Percentiles rank a stretch among this genome's conserved stretches.
phyloP scores from a whole-genome alignment of 2,888 invertebrate species.

The Epinotia nisella region DNA sequence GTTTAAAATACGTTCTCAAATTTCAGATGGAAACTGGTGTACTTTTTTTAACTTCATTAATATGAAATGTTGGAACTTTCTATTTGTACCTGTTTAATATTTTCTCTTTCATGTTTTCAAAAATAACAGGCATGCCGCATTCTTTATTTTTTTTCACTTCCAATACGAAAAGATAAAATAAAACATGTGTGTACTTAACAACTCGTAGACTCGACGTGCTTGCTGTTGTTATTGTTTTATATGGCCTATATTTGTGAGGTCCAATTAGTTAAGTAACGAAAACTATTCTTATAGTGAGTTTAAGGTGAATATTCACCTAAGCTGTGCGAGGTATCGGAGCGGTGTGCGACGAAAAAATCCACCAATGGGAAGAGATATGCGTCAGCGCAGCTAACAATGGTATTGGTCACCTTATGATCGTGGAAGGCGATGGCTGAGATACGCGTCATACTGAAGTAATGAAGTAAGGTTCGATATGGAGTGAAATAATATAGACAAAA shows the following conservation, averaged over 20 bases:
- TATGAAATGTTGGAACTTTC: constrained; percentile 39
- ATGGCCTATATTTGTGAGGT: not conserved
- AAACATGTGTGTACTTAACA: constrained; percentile 9
- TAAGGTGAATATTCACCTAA: no score
- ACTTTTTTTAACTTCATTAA: constrained; percentile 47
- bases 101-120: constrained; percentile 44
- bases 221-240: not conserved
- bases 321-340: no score
- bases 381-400: no score
- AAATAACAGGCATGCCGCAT: constrained; percentile 47
- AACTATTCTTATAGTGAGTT: not conserved
- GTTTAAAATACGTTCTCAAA: constrained; percentile 40
- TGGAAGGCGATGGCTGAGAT: no score
- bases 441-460: no score
- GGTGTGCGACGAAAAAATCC: no score
- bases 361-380: no score
- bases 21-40: constrained; percentile 52
- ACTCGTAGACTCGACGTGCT: constrained; percentile 26
- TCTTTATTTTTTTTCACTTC: constrained; percentile 5
- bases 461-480: no score
- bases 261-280: no score
- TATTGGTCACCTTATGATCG: no score
- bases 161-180: not conserved
- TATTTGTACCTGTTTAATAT: constrained; percentile 32
- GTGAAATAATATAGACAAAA: no score